These are phyloP conservation scores for Drosophila orosa DNA, from an alignment of 1,140 invertebrate species.

Conservation along the genomic window DNA sequence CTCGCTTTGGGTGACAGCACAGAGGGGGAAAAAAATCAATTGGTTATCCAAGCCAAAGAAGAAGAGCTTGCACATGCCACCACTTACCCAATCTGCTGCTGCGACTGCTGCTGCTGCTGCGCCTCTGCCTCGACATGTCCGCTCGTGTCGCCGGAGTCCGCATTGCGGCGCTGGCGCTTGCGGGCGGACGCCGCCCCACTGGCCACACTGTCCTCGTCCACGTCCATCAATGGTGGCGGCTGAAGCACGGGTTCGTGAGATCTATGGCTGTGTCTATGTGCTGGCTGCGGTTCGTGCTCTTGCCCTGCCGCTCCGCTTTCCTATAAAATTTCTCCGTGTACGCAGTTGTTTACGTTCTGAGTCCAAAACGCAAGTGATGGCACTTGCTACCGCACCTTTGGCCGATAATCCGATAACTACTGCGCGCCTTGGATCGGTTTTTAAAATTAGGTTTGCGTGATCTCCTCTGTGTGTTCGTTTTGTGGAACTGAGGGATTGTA, in stretches of 20 bases:
- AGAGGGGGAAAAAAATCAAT: slow-evolving; percentile 41
- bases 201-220: slow-evolving; percentile 16
- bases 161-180: slow-evolving; percentile 53
- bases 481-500: not conserved
- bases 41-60: slow-evolving; percentile 22
- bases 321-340: slow-evolving; percentile 15
- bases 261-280: not conserved
- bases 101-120: not conserved
- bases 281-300: not conserved
- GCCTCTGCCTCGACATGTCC: not conserved
- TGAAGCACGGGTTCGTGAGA: not conserved
- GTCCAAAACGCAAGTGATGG: slow-evolving; percentile 9
- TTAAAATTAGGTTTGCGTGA: not conserved
- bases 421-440: slow-evolving; percentile 6
- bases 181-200: slow-evolving; percentile 28
- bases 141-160: slow-evolving; percentile 22
- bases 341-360: slow-evolving; percentile 63
- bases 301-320: slow-evolving; percentile 4
- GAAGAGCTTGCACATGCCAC: slow-evolving; percentile 13
- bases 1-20: slow-evolving; percentile 5
- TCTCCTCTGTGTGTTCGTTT: not conserved
- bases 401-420: slow-evolving; percentile 22
- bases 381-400: not conserved
- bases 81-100: slow-evolving; percentile 28
- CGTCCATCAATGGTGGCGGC: slow-evolving; percentile 44